Base-by-base conservation (phyloP, 2,888 invertebrate species). In the Acronicta aceris region DNA sequence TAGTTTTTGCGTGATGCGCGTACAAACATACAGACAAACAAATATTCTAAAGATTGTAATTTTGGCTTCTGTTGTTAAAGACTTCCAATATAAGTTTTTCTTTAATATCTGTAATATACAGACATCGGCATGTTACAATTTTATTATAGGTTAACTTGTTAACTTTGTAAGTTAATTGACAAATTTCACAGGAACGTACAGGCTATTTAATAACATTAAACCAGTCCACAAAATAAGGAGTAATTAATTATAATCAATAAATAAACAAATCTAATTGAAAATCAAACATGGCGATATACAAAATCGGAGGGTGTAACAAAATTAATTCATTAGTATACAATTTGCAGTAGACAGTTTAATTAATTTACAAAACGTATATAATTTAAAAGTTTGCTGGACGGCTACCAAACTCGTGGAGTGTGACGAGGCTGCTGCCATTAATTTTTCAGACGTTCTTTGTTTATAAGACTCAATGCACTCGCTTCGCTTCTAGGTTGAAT, bases 271-370 rank as follows among this genome's bases (percentile, higher is more conserved):
- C 38, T 47, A 40, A 47, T 47, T 55, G 21, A 47, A 47, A 36
- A 53, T 59, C 25, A 55, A 64, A 56, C 10, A 21, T 49, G 41
- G 16, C 57, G 36, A 54, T 53, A 53, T 54, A 40, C 45, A 58
- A 58, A 42, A 55, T 41, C 40, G 48, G 10, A 36, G 7, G 25
- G 21, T 54, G 40, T 15, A 59, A 48, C 61, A 56, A 50, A 50
- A 74, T 67, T 59, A 51, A 65, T 67, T 67, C 48, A 73, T 78
- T 66, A 74, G 71, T 56, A 65, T 66, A 78, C 67, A 76, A 81
- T 68, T 82, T 82, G 81, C 76, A 75, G 63, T 58, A 73, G 82
- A 85, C 83, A 84, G 79, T 79, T 88, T 84, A 87, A 87, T 87
- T 87, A 85, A 85, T 82, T 81, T 79, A 76, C 77, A 79, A 80